Evolutionary conservation across 2,113 vertebrate species (phyloP).

Genomic region (Seriola aureovittata): DNA sequence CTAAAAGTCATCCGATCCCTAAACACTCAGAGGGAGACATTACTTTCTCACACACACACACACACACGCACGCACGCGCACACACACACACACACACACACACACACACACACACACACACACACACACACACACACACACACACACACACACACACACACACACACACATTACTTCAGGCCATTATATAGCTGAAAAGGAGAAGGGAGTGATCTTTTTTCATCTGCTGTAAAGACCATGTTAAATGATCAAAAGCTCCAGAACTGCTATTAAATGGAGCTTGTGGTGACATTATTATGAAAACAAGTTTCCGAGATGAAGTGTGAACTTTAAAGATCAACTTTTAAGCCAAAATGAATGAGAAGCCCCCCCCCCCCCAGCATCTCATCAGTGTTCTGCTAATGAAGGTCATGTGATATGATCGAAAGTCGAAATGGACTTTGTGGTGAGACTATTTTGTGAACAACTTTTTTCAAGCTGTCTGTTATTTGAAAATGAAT

Average conservation of each 20-base stretch:
- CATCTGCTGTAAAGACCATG: background rate
- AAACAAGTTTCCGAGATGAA: no score
- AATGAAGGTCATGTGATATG: background rate
- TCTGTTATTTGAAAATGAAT: no score
- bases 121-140: background rate
- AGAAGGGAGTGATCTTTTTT: background rate
- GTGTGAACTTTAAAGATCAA: no score
- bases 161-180: background rate
- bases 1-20: constrained; percentile 52
- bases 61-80: no score
- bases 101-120: constrained; percentile 16
- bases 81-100: background rate
- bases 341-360: no score
- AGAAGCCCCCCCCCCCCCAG: no score
- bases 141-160: constrained; percentile 9
- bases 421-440: background rate
- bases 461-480: no score
- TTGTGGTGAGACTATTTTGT: no score
- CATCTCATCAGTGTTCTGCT: no score
- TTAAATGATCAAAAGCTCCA: background rate
- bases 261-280: background rate
- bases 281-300: no score
- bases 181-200: background rate
- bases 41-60: no score
- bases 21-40: constrained; percentile 7